Conservation (phyloP, 2,797 vertebrate species). For the Chaunax sp. region DNA sequence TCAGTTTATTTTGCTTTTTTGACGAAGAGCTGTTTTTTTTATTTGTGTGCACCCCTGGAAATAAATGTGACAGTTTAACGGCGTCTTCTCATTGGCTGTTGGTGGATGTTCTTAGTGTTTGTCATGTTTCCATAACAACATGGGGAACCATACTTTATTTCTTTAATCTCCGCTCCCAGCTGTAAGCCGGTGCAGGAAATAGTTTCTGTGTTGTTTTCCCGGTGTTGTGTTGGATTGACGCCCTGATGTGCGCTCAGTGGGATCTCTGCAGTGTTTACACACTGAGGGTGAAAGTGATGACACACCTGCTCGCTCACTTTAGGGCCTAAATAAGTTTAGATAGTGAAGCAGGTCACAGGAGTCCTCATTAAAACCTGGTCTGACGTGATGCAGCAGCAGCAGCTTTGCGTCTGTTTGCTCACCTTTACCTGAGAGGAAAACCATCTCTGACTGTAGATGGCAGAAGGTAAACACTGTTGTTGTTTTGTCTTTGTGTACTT, state of each 20-base stretch:
- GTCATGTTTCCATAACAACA: not conserved
- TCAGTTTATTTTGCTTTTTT: no score
- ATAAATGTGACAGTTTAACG: no score
- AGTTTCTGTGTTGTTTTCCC: constrained; percentile 9
- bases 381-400: constrained; percentile 13
- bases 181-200: not conserved
- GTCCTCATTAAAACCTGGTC: constrained; percentile 55
- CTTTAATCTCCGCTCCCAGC: not conserved
- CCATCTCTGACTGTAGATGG: not conserved
- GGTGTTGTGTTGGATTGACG: constrained; percentile 24
- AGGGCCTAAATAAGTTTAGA: no score
- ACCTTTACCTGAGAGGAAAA: constrained; percentile 6
- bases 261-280: constrained; percentile 39
- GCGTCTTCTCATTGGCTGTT: no score
- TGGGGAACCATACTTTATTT: no score
- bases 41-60: no score
- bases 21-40: no score
- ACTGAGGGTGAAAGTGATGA: constrained; percentile 7
- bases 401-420: not conserved
- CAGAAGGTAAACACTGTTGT: constrained; percentile 13
- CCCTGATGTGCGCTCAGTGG: constrained; percentile 26
- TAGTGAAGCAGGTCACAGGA: constrained; percentile 22
- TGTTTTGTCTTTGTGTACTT: constrained; percentile 17
- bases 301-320: constrained; percentile 16
- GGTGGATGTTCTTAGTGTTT: not conserved